Conservation (phyloP, 2,888 invertebrate genomes). For the Hemistola chrysoprasaria region DNA sequence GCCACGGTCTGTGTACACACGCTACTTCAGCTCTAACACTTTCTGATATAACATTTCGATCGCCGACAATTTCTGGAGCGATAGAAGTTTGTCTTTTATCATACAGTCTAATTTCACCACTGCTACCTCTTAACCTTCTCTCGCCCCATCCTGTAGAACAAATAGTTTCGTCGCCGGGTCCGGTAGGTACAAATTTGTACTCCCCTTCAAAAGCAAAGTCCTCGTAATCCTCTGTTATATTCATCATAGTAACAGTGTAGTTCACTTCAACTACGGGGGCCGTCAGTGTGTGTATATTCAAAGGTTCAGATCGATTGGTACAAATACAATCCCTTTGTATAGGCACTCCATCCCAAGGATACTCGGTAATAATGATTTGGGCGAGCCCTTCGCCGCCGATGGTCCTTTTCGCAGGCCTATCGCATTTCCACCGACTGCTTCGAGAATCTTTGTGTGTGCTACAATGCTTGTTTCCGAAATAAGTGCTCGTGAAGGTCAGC, state of each 20-base stretch:
- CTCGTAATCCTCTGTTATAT: constrained; percentile 90
- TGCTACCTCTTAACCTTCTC: constrained; percentile 85
- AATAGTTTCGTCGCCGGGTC: constrained; percentile 79
- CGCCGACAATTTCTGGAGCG: constrained; percentile 70
- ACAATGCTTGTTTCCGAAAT: constrained; percentile 87
- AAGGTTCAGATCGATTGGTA: constrained; percentile 85
- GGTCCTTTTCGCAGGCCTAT: constrained; percentile 72
- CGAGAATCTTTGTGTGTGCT: constrained; percentile 85
- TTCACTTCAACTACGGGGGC: constrained; percentile 87
- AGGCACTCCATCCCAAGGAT: constrained; percentile 86
- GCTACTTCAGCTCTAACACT: constrained; percentile 79
- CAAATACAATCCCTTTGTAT: constrained; percentile 88
- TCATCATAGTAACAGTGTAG: constrained; percentile 90
- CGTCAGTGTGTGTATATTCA: constrained; percentile 85
- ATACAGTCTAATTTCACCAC: constrained; percentile 87
- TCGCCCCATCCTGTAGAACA: constrained; percentile 86
- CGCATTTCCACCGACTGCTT: constrained; percentile 87
- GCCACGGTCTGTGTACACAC: constrained; percentile 89
- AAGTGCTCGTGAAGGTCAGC: constrained; percentile 85
- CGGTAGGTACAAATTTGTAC: constrained; percentile 84
- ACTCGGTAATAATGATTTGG: constrained; percentile 85
- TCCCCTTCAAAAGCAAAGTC: constrained; percentile 90
- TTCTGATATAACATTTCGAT: constrained; percentile 76
- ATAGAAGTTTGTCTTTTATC: constrained; percentile 80
- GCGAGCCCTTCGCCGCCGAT: constrained; percentile 79